Base-by-base conservation (phyloP, 2,113 vertebrate species). In the Anarrhichthys ocellatus region DNA sequence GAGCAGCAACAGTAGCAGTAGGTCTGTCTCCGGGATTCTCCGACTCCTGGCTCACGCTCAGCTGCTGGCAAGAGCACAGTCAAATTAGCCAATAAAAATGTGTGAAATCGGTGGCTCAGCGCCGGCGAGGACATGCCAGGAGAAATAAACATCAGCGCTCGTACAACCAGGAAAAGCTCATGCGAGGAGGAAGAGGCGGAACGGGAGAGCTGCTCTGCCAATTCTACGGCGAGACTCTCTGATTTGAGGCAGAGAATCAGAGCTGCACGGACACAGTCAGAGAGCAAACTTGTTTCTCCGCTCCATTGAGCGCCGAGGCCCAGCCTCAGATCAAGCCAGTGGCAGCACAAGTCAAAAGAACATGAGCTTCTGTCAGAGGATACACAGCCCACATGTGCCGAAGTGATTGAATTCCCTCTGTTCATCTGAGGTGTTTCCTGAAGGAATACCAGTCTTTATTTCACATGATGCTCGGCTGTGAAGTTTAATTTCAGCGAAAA, bases 31-130 rank as follows among this genome's bases (percentile, higher is more conserved):
- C 38, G 72, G 87, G 87, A 86, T 78, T 62, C 87, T 81, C 88
- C 61, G 78, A 83, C 85, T 89, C 85, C 91, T 92, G 93, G 92
- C 92, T 92, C 78, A 17, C 88, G 73, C 85, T 84, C 86, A 87
- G 92, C 93, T 93, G 88, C 93, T 94, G 94, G 94, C 93, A 94
- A 92, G 87, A 90, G 88, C 90, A 83, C 92, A 90, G 92, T 94
- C 93, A 94, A 94, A 95, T 95, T 95, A 95, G 93, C 92, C 94
- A 94, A 91, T 95, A 93, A 93, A 94, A 95, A 95, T 73, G 90
- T 95, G 95, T 91, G 92, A 96, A 95, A 95, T 94, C 82, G 89
- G 94, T 93, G 94, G 91, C 92, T 86, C 74, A 13, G 85, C 66
- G 90, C 89, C 90, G 82, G 84, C 52, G 80, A 93, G 87, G 89